Conservation (phyloP, 35 echinoderm and acorn worm genomes). For the Patiria miniata region DNA sequence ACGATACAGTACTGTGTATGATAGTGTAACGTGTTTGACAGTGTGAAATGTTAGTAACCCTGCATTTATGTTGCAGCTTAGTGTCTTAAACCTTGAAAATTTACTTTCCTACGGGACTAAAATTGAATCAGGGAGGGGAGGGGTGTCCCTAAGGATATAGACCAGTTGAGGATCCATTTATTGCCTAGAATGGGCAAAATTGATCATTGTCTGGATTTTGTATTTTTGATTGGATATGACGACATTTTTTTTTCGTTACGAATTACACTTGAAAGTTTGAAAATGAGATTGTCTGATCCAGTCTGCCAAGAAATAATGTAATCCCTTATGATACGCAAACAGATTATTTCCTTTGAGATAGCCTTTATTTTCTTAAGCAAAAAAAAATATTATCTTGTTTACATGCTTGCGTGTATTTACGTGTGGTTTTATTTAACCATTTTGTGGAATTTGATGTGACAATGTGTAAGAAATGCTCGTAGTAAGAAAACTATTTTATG, state of each 20-base stretch:
- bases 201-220: too few species aligned
- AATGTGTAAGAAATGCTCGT: not conserved
- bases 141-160: too few species aligned
- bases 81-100: too few species aligned
- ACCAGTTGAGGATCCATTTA: too few species aligned
- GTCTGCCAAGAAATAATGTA: not conserved
- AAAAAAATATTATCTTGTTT: not conserved
- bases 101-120: too few species aligned
- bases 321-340: not conserved
- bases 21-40: too few species aligned
- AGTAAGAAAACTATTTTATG: too few species aligned
- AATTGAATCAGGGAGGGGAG: too few species aligned
- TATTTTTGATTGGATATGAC: not conserved
- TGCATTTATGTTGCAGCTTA: too few species aligned
- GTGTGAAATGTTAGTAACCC: too few species aligned
- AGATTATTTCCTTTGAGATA: not conserved
- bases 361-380: not conserved
- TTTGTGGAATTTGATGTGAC: not conserved
- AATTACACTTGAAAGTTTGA: not conserved
- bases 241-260: not conserved
- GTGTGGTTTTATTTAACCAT: constrained; percentile 31
- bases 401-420: not conserved
- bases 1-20: too few species aligned
- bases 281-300: not conserved
- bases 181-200: too few species aligned